Conservation (phyloP, 53 echinoderm and acorn worm genomes). For the Holothuria scabra region DNA sequence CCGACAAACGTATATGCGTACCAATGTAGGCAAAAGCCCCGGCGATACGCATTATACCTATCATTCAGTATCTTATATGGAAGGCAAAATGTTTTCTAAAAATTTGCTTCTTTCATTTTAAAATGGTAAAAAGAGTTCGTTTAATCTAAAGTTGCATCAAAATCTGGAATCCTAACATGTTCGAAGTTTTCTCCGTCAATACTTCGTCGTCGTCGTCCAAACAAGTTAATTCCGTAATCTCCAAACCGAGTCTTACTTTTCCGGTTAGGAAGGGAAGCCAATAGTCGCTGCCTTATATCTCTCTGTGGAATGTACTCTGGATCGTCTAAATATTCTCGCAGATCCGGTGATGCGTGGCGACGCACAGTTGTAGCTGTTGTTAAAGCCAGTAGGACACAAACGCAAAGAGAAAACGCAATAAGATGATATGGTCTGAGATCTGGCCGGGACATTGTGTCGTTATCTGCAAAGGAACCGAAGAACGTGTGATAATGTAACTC, state of each 20-base stretch:
- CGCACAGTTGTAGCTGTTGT: slow-evolving; percentile 38
- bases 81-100: too few relatives aligned
- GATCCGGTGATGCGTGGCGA: slow-evolving; percentile 9
- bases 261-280: slow-evolving; percentile 22
- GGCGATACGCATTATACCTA: too few relatives aligned
- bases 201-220: slow-evolving; percentile 25
- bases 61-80: too few relatives aligned
- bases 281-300: slow-evolving; percentile 39
- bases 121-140: not conserved
- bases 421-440: slow-evolving; percentile 30
- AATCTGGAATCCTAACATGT: slow-evolving; percentile 42
- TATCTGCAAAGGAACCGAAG: slow-evolving; percentile 19
- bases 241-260: slow-evolving; percentile 23
- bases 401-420: slow-evolving; percentile 33
- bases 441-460: slow-evolving; percentile 36
- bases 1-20: too few relatives aligned
- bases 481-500: too few relatives aligned
- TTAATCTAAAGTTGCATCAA: slow-evolving; percentile 45
- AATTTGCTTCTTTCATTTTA: too few relatives aligned
- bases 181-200: slow-evolving; percentile 30
- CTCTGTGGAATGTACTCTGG: slow-evolving; percentile 49
- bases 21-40: too few relatives aligned
- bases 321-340: slow-evolving; percentile 25
- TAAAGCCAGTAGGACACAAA: slow-evolving; percentile 36
- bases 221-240: slow-evolving; percentile 39